Conservation (phyloP, 1,140 invertebrate species). For the Melitaea cinxia region DNA sequence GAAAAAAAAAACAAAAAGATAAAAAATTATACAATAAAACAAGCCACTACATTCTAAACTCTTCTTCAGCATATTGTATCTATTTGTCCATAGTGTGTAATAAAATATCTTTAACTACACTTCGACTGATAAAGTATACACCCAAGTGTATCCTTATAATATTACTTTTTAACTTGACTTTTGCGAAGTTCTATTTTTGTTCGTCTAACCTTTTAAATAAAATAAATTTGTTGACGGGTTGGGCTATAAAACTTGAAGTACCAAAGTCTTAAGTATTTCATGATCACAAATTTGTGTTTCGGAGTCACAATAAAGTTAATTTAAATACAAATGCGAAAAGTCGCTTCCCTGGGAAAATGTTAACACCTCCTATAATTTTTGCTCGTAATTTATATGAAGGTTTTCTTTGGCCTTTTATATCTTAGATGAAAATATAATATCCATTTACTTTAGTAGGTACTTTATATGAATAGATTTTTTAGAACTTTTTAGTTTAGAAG, state of each 20-base stretch:
- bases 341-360: constrained; percentile 2
- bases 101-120: no score
- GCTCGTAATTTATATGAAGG: constrained; percentile 1
- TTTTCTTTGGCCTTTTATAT: neutral
- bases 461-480: no score
- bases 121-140: no score
- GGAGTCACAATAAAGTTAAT: constrained; percentile 3
- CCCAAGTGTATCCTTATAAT: no score
- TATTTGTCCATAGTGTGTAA: no score
- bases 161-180: no score
- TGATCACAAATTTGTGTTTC: constrained; percentile 4
- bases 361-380: constrained; percentile 2
- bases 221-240: neutral
- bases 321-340: constrained; percentile 8
- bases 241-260: neutral
- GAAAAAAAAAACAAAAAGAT: no score
- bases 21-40: no score
- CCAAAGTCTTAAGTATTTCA: neutral
- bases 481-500: no score
- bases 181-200: neutral
- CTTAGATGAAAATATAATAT: neutral
- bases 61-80: no score
- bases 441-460: neutral
- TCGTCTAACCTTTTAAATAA: neutral
- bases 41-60: no score